Percentiles rank a stretch among this genome's conserved stretches.
Evolutionary conservation across 1,140 invertebrate species (phyloP).

Genomic region (Temnothorax curvispinosus): DNA sequence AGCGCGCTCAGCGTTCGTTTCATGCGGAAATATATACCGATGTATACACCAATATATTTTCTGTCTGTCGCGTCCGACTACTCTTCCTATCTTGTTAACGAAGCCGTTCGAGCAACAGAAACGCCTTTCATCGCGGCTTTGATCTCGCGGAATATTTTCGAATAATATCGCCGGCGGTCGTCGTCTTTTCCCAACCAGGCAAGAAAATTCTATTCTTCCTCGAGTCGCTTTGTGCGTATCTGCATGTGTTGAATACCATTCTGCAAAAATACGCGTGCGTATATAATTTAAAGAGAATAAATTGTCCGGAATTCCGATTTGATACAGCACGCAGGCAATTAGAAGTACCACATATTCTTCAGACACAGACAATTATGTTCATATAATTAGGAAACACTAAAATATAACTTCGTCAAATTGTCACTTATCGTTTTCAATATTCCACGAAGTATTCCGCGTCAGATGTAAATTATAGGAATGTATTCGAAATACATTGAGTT

Average conservation of each 20-base stretch:
- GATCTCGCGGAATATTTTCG: slow-evolving; percentile 71
- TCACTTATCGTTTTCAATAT: not conserved
- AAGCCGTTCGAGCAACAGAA: slow-evolving; percentile 69
- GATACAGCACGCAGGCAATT: not conserved
- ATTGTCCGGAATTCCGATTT: slow-evolving; percentile 2
- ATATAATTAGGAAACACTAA: not conserved
- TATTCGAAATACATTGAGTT: not conserved
- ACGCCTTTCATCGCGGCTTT: slow-evolving; percentile 71
- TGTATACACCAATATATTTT: slow-evolving; percentile 56
- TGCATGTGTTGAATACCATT: not conserved
- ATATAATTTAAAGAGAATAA: slow-evolving; percentile 29
- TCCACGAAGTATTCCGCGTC: not conserved
- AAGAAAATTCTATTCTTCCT: slow-evolving; percentile 68
- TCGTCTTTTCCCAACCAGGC: slow-evolving; percentile 50
- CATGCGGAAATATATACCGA: slow-evolving; percentile 51
- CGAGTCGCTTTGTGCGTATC: slow-evolving; percentile 38
- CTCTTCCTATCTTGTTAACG: slow-evolving; percentile 64
- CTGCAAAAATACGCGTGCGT: not conserved
- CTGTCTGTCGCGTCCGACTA: slow-evolving; percentile 35
- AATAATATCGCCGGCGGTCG: slow-evolving; percentile 67
- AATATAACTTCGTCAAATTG: not conserved
- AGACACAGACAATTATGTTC: not conserved
- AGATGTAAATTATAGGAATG: not conserved
- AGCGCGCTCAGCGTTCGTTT: slow-evolving; percentile 40
- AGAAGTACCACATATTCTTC: not conserved